Evolutionary conservation across 2,113 vertebrate genomes (phyloP), one percentile per base, ranked within the genome.

Genomic region (Scatophagus argus): DNA sequence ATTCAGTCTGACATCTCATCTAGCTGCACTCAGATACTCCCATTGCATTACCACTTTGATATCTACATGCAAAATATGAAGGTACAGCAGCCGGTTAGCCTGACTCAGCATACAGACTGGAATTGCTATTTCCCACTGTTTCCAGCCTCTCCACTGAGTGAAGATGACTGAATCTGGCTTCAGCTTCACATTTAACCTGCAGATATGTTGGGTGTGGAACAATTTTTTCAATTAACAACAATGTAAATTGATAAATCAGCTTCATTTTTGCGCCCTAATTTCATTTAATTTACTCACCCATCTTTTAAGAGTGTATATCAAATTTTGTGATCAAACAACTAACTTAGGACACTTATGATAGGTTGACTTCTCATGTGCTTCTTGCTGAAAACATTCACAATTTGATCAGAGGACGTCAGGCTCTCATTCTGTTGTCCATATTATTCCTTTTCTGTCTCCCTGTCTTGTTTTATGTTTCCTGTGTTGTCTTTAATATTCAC

Each of bases 401-500:
- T 66, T 66, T 76, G 73, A 84, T 89, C 76, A 88, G 83, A 82
- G 76, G 51, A 58, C 47, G 31, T 19, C 32, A 36, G 31, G 34
- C 41, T 58, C 47, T 49, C 6, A 8, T 43, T 64, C 68, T 51
- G 25, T 62, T 74, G 65, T 77, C 59, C 46, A 29, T 54, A 80
- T 82, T 61, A 77, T 27, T 54, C 36, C 29, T 54, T 34, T 44
- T 71, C 38, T 36, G n/a, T 66, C 55, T 60, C 51, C 58, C 62
- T 19, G 39, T 54, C 34, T 59, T n/a, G 19, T 73, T 87, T 79
- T 32, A 77, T 81, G 67, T 74, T 61, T 44, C 60, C 66, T 63
- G 36, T 77, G 70, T 77, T 82, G 59, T 85, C 77, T 88, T 82
- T 81, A 29, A 72, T 83, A 68, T 75, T 70, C 55, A n/a, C 31